A percentile compares a stretch with the other conserved stretches of the same genome.
phyloP scores from a whole-genome alignment of 2,888 invertebrate genomes.

The Chesias legatella region DNA sequence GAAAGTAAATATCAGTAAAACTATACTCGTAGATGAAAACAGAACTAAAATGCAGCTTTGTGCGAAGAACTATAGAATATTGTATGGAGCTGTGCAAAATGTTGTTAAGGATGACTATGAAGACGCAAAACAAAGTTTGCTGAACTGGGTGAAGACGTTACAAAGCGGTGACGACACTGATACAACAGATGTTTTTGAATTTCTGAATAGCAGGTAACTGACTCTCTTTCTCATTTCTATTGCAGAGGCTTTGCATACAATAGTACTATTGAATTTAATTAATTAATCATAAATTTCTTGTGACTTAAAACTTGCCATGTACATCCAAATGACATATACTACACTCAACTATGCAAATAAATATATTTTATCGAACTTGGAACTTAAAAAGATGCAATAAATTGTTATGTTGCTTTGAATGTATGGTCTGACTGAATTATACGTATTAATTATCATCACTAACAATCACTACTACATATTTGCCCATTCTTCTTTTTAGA shows the following conservation, averaged over 20 bases:
- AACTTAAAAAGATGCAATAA: too few species aligned
- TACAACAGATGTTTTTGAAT: conserved; percentile 42
- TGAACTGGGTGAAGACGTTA: conserved; percentile 42
- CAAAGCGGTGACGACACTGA: conserved; percentile 29
- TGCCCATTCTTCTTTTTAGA: conserved; percentile 40
- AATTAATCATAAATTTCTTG: too few species aligned
- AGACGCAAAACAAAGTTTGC: conserved; percentile 43
- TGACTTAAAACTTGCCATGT: too few species aligned
- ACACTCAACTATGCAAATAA: too few species aligned
- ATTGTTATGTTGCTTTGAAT: too few species aligned
- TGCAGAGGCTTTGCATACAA: too few species aligned
- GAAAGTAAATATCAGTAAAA: conserved; percentile 44
- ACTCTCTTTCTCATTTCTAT: not conserved
- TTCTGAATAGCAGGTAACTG: conserved; percentile 53
- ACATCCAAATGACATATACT: too few species aligned
- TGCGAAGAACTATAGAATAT: conserved; percentile 46
- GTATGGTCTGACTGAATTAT: too few species aligned
- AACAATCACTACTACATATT: too few species aligned
- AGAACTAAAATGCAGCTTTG: conserved; percentile 56
- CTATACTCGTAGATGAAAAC: conserved; percentile 48
- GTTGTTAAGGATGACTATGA: conserved; percentile 41
- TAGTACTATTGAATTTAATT: too few species aligned
- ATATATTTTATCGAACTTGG: too few species aligned
- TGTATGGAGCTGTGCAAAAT: conserved; percentile 46
- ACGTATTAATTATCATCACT: too few species aligned